Conservation (phyloP, 2,888 invertebrate species). For the Eupeodes latifasciatus region DNA sequence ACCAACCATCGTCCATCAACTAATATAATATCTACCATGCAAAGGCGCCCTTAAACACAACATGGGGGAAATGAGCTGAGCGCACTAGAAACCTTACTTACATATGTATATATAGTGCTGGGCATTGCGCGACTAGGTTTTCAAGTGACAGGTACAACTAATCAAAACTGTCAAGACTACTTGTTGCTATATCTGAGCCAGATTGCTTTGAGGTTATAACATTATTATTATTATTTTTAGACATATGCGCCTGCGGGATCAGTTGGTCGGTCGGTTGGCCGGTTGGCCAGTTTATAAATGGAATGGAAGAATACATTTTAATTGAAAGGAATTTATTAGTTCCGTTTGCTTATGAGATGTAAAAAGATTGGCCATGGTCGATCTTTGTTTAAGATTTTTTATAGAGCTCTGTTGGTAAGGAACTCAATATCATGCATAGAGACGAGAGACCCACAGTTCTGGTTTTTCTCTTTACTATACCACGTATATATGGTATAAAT, state of each 20-base stretch:
- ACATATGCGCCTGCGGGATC: constrained; percentile 48
- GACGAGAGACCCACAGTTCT: constrained; percentile 19
- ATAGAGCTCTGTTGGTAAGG: not conserved
- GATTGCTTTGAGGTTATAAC: constrained; percentile 50
- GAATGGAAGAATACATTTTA: constrained; percentile 65
- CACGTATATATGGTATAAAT: not conserved
- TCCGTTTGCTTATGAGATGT: constrained; percentile 40
- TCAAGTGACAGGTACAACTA: constrained; percentile 70
- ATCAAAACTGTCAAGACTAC: constrained; percentile 64
- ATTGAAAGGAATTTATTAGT: constrained; percentile 75
- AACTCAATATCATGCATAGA: constrained; percentile 2
- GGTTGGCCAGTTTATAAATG: constrained; percentile 24
- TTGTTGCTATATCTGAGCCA: not conserved
- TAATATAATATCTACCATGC: no score
- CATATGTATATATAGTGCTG: not conserved
- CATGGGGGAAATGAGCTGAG: constrained; percentile 40
- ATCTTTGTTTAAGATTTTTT: not conserved
- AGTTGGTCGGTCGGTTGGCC: constrained; percentile 4
- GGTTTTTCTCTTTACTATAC: not conserved
- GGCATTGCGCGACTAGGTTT: constrained; percentile 33
- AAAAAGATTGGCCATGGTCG: constrained; percentile 24
- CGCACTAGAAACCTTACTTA: not conserved
- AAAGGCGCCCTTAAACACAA: constrained; percentile 59
- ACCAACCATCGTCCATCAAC: not conserved
- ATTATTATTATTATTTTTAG: constrained; percentile 44